Evolutionary conservation across 2,113 vertebrate genomes (phyloP).

Genomic region (Pelvicachromis taeniatus): DNA sequence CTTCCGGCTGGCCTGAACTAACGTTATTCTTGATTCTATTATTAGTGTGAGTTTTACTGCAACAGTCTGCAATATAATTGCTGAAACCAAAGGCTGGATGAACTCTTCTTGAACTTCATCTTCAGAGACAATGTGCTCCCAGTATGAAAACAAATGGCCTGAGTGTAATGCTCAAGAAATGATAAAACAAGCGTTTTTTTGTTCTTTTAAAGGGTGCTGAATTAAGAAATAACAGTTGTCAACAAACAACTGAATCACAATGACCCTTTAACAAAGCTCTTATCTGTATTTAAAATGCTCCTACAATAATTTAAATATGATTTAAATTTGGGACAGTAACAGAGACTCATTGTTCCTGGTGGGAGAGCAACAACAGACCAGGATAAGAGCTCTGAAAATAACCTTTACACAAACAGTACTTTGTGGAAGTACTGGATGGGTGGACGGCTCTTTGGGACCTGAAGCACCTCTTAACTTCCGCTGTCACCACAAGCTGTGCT

Average conservation of each 20-base stretch:
- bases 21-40: neutral
- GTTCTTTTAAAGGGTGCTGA: neutral
- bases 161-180: neutral
- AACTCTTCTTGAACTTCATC: neutral
- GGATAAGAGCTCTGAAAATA: constrained; percentile 26
- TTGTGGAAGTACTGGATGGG: constrained; percentile 11
- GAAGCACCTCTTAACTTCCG: constrained; percentile 49
- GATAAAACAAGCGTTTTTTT: neutral
- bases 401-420: constrained; percentile 24
- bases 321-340: neutral
- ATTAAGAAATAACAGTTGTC: neutral
- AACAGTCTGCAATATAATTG: neutral
- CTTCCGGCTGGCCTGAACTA: neutral
- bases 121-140: neutral
- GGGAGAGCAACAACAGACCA: neutral
- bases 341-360: neutral
- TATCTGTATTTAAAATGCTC: neutral
- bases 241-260: neutral
- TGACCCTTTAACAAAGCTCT: neutral
- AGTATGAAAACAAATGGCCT: neutral
- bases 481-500: constrained; percentile 42
- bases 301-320: neutral
- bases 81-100: neutral
- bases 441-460: constrained; percentile 24
- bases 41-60: neutral